Evolutionary conservation across 1,140 invertebrate genomes (phyloP).

Genomic region (Leptonema lineaticorne): DNA sequence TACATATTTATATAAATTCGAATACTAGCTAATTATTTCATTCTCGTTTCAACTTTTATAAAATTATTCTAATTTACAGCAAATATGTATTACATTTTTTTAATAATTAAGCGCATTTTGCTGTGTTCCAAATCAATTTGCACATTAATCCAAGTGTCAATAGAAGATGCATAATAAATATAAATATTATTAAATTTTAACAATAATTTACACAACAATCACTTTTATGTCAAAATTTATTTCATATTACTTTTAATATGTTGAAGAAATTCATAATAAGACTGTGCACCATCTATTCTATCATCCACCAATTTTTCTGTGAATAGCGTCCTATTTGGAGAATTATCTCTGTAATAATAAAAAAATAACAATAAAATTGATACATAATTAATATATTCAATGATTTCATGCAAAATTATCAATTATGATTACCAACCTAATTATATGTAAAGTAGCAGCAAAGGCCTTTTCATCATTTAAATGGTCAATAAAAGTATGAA

Average conservation of each 20-base stretch:
- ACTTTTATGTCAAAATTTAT: conserved; percentile 50
- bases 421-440: conserved; percentile 64
- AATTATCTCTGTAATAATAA: conserved; percentile 88
- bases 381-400: background rate
- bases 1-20: too few species aligned
- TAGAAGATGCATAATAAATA: too few species aligned
- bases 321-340: conserved; percentile 77
- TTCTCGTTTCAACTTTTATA: too few species aligned
- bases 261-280: conserved; percentile 98
- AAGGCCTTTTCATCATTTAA: conserved; percentile 85
- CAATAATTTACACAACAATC: background rate
- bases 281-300: conserved; percentile 87
- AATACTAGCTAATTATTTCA: too few species aligned
- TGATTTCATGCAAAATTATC: background rate
- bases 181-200: too few species aligned
- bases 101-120: too few species aligned
- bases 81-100: too few species aligned
- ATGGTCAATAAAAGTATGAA: conserved; percentile 80
- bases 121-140: too few species aligned
- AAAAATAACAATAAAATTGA: conserved; percentile 18
- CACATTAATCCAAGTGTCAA: too few species aligned
- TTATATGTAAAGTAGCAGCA: conserved; percentile 74
- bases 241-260: conserved; percentile 91
- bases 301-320: conserved; percentile 92
- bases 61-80: too few species aligned